Percentiles rank a stretch among this genome's conserved stretches.
phyloP scores from a whole-genome alignment of 2,797 vertebrate species.

The Macroramphosus scolopax region DNA sequence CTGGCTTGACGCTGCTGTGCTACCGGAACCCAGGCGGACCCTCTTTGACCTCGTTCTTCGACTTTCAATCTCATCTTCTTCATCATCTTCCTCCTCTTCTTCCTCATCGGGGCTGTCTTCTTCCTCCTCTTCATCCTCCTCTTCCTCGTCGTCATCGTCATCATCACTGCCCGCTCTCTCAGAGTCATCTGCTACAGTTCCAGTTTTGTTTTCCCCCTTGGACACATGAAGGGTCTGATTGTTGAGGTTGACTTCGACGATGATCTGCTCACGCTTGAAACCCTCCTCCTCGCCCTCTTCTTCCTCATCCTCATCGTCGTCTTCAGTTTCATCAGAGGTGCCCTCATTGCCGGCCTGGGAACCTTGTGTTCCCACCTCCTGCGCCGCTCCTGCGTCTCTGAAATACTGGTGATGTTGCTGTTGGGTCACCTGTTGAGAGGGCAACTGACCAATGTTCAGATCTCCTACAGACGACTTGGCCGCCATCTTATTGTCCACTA shows the following conservation, averaged over 20 bases:
- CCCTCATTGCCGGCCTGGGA: slow-evolving; percentile 64
- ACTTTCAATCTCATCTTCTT: slow-evolving; percentile 74
- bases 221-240: slow-evolving; percentile 99
- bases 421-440: slow-evolving; percentile 46
- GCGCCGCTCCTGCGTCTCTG: slow-evolving; percentile 63
- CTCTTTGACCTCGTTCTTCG: slow-evolving; percentile 85
- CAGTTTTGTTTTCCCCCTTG: slow-evolving; percentile 91
- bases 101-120: slow-evolving; percentile 80
- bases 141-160: slow-evolving; percentile 83
- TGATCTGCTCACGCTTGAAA: slow-evolving; percentile 98
- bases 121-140: slow-evolving; percentile 74
- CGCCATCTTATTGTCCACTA: slow-evolving; percentile 88
- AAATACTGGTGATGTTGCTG: slow-evolving; percentile 76
- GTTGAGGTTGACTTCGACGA: slow-evolving; percentile 99
- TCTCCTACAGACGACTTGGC: slow-evolving; percentile 79
- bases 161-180: slow-evolving; percentile 90
- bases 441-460: slow-evolving; percentile 68
- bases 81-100: slow-evolving; percentile 73
- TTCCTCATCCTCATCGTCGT: slow-evolving; percentile 82
- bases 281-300: slow-evolving; percentile 77
- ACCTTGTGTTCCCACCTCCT: slow-evolving; percentile 46
- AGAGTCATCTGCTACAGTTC: slow-evolving; percentile 74
- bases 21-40: slow-evolving; percentile 62
- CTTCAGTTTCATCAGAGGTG: slow-evolving; percentile 81
- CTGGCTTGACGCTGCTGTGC: slow-evolving; percentile 70